Evolutionary conservation across 2,113 vertebrate species (phyloP).

Genomic region (Trochalopteron elliotii): DNA sequence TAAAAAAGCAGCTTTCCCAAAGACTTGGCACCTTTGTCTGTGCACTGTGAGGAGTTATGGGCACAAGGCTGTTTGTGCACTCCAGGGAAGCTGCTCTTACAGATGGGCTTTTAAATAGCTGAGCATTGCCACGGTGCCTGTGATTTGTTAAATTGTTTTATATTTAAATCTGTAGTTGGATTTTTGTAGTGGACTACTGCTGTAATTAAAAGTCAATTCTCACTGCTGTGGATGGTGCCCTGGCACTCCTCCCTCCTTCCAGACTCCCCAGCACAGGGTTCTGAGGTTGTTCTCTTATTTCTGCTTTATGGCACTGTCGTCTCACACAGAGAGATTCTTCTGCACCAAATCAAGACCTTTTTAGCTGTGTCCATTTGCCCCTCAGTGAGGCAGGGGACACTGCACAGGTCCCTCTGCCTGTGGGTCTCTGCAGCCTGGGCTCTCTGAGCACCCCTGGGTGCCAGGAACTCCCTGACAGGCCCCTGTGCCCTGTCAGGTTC

Average conservation of each 20-base stretch:
- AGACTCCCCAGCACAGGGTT: not conserved
- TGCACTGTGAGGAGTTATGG: not conserved
- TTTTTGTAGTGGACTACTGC: not conserved
- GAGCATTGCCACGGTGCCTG: not conserved
- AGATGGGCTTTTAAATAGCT: not conserved
- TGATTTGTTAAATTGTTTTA: not conserved
- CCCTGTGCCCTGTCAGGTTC: not conserved
- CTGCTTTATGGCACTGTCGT: not conserved
- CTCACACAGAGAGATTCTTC: not conserved
- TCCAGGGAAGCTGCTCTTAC: not conserved
- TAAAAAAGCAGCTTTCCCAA: not conserved
- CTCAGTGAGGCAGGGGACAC: not conserved
- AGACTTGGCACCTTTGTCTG: not conserved
- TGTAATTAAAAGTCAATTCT: conserved; percentile 44
- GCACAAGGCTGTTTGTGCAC: not conserved
- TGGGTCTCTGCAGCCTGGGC: not conserved
- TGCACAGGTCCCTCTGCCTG: not conserved
- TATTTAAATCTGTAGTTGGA: not conserved
- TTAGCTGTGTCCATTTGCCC: not conserved
- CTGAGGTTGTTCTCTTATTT: not conserved
- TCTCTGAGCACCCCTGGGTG: not conserved
- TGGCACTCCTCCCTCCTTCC: not conserved
- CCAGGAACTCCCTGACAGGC: not conserved
- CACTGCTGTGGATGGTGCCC: not conserved
- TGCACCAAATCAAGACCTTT: not conserved